Conservation (phyloP, 2,113 vertebrate genomes). For the Chauna torquata region DNA sequence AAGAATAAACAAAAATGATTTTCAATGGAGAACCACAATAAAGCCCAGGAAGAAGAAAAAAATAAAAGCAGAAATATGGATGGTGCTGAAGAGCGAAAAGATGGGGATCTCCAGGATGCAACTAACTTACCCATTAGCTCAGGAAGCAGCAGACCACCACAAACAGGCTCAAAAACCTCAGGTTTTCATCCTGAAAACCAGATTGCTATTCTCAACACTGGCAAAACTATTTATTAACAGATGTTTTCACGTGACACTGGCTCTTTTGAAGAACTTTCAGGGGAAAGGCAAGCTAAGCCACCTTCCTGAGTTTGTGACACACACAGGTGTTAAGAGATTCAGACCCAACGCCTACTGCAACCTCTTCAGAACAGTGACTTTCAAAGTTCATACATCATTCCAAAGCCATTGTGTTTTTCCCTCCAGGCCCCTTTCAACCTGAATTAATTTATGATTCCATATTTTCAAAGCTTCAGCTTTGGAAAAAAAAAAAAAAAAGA, state of each 20-base stretch:
- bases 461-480: background rate
- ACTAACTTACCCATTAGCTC: background rate
- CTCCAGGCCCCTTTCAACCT: background rate
- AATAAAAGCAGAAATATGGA: background rate
- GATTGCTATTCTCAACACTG: background rate
- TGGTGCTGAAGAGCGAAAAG: background rate
- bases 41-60: background rate
- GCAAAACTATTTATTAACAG: background rate
- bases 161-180: background rate
- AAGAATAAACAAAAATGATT: background rate
- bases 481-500: background rate
- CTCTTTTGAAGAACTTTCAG: background rate
- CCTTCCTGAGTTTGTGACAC: background rate
- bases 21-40: background rate
- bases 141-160: background rate
- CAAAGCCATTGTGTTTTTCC: background rate
- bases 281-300: background rate
- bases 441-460: background rate
- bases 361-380: background rate
- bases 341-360: background rate
- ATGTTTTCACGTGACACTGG: background rate
- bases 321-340: background rate
- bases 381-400: background rate
- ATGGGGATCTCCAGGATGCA: rapidly evolving
- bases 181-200: background rate